Evolutionary conservation across 1,140 invertebrate species (phyloP), one percentile per base, ranked within the genome.

Genomic region (Cheumatopsyche charites): DNA sequence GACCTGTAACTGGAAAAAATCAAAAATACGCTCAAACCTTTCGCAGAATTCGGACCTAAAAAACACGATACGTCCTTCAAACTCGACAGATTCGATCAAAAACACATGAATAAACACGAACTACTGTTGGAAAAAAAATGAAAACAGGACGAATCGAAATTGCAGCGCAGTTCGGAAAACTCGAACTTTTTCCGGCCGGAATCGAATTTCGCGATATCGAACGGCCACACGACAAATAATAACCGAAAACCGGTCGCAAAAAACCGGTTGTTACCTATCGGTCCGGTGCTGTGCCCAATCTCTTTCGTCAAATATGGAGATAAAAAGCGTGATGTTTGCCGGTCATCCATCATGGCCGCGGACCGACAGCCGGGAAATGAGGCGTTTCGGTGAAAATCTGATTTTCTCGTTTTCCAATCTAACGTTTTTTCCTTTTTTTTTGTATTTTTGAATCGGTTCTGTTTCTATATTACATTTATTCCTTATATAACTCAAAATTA

Each of bases 251-350:
- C 41, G 15, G 43, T 15, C 2, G 12, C 2, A 4, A 47, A 49
- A 49, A 49, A 49, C 6, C 19, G 29, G 13, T 29, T 45, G n/a
- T 63, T 45, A 15, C 29, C 62, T 63, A 63, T 63, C 62, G 29
- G n/a, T n/a, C n/a, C n/a, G n/a, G 23, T 29, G 23, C 15, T 13
- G 29, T 17, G 11, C 62, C 42, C 3, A 29, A 41, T 63, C 42
- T 63, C 42, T 63, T 63, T 63, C 36, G 29, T 12, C 42, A 63
- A 63, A 63, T 63, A 63, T 63, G 36, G 42, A 58, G 55, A 58
- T 58, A 63, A 63, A n/a, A 63, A 42, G 29, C 21, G 62, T 63
- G 42, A 63, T 63, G 42, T 63, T 63, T 63, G 62, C 62, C 62
- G 42, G 29, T 63, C 62, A 63, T 63, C 62, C 62, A 63, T 63